Percentiles rank a stretch among this genome's conserved stretches.
These are phyloP conservation scores for Epistrophella euchroma DNA, from an alignment of 2,888 invertebrate species.

Conservation along the genomic window DNA sequence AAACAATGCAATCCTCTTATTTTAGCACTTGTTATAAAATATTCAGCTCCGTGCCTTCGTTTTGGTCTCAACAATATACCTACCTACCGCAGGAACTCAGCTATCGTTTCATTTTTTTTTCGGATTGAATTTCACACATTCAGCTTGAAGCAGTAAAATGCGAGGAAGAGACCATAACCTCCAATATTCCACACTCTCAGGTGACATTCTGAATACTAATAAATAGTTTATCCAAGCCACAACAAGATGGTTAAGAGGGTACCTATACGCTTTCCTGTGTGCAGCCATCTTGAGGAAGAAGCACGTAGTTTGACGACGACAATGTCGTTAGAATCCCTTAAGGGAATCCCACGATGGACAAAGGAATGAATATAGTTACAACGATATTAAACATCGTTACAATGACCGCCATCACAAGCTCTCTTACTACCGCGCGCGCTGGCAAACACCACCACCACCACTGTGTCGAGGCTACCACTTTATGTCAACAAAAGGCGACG, in stretches of 20 bases:
- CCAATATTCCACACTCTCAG: slow-evolving; percentile 65
- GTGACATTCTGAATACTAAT: slow-evolving; percentile 73
- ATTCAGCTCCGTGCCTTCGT: slow-evolving; percentile 4
- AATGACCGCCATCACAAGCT: slow-evolving; percentile 57
- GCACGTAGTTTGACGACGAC: slow-evolving; percentile 37
- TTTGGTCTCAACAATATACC: not conserved
- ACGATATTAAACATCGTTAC: slow-evolving; percentile 59
- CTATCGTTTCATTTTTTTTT: slow-evolving; percentile 54
- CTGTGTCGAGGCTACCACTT: slow-evolving; percentile 25
- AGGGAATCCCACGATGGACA: slow-evolving; percentile 51
- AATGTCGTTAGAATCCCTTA: slow-evolving; percentile 37
- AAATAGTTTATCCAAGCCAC: slow-evolving; percentile 57
- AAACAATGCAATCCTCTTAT: not conserved
- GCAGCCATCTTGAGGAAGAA: slow-evolving; percentile 36
- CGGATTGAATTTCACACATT: slow-evolving; percentile 66
- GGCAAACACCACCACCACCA: not conserved
- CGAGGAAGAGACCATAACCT: slow-evolving; percentile 56
- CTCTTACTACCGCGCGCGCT: not conserved
- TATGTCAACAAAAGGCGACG: slow-evolving; percentile 46
- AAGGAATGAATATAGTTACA: slow-evolving; percentile 66
- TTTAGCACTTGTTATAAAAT: not conserved
- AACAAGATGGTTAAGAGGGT: slow-evolving; percentile 26
- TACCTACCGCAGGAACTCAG: slow-evolving; percentile 12
- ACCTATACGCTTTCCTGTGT: slow-evolving; percentile 24
- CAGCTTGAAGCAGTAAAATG: slow-evolving; percentile 31